phyloP scores from a whole-genome alignment of 1,140 invertebrate species.

The Drosophila santomea region DNA sequence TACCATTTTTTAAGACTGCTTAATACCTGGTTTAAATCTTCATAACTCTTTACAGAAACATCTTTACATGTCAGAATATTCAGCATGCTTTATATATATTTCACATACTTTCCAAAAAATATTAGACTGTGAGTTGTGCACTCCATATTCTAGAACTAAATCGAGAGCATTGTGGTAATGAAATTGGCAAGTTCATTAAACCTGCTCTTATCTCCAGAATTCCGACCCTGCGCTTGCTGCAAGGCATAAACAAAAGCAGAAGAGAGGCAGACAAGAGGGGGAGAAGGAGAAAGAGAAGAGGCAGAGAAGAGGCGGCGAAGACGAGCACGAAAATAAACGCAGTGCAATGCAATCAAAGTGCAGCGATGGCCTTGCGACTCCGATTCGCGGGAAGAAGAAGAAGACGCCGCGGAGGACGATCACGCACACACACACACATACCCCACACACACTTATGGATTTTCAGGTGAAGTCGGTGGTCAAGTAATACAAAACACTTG shows the following conservation, averaged over 20 bases:
- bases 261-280: neutral
- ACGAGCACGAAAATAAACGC: constrained; percentile 56
- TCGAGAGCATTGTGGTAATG: constrained; percentile 41
- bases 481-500: constrained; percentile 67
- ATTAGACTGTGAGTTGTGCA: neutral
- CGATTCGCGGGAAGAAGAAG: constrained; percentile 43
- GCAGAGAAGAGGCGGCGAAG: constrained; percentile 18
- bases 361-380: constrained; percentile 60
- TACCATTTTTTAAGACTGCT: no score
- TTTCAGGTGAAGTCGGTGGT: constrained; percentile 28
- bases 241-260: constrained; percentile 62
- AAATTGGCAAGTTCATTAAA: constrained; percentile 76
- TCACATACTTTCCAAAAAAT: neutral
- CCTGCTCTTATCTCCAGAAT: constrained; percentile 59
- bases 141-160: neutral
- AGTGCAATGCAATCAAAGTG: constrained; percentile 65
- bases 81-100: no score
- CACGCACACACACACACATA: constrained; percentile 10
- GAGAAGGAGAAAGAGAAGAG: neutral
- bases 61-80: no score
- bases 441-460: constrained; percentile 3
- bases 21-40: no score
- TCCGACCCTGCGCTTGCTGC: constrained; percentile 36
- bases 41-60: no score
- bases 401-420: constrained; percentile 9